Percentiles rank a stretch among this genome's conserved stretches.
Evolutionary conservation across 2,797 vertebrate species (phyloP).

Genomic region (Pitangus sulphuratus): DNA sequence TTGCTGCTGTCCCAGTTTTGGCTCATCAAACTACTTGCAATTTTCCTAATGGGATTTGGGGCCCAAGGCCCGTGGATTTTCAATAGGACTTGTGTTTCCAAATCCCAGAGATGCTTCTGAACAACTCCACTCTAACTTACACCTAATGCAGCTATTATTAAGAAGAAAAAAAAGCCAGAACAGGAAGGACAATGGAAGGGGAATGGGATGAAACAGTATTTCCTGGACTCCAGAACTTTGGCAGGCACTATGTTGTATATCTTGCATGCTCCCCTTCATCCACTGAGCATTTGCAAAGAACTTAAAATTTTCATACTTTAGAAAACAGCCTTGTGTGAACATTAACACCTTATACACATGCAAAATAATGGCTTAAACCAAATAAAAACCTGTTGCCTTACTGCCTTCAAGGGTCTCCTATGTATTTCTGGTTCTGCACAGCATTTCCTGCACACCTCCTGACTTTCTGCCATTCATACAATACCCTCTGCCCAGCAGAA

Average conservation of each 20-base stretch:
- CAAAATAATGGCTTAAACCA: not conserved
- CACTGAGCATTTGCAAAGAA: not conserved
- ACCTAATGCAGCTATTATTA: not conserved
- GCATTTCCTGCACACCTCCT: not conserved
- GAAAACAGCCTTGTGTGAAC: not conserved
- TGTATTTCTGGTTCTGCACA: not conserved
- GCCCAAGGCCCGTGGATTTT: not conserved
- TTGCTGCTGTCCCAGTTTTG: conserved; percentile 44
- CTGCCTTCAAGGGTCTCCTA: not conserved
- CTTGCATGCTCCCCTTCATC: not conserved
- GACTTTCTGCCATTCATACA: not conserved
- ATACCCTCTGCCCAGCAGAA: not conserved
- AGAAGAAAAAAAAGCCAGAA: not conserved
- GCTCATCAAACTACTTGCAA: conserved; percentile 10
- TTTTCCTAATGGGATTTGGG: not conserved
- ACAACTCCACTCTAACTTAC: not conserved
- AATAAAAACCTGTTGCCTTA: not conserved
- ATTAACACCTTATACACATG: not conserved
- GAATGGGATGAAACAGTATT: conserved; percentile 42
- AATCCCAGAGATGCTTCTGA: conserved; percentile 21
- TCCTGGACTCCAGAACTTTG: not conserved
- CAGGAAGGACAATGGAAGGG: conserved; percentile 6
- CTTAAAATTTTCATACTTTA: not conserved
- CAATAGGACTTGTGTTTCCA: conserved; percentile 26
- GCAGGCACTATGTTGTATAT: not conserved